Evolutionary conservation across 64 coral and sea anemone species (phyloP), one percentile per base, ranked within the genome.

Genomic region (Actinia tenebrosa): DNA sequence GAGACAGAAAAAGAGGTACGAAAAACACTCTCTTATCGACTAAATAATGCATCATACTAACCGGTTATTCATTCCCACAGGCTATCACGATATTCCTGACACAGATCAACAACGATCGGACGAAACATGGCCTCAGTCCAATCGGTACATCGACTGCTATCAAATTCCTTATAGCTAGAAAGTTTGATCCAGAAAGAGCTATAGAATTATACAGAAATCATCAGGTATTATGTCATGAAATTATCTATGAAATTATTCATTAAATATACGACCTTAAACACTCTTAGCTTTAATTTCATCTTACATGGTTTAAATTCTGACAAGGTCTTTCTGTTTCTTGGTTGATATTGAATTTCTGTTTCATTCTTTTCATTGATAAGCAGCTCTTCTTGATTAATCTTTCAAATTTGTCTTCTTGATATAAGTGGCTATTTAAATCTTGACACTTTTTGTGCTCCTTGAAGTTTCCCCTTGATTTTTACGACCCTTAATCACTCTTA

Each of bases 151-250:
- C 90, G 3, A 92, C 78, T 44, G 90, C 90, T 20, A 72, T 87
- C 44, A 75, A 87, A 60, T 92, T 92, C 44, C 45, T 92, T 1
- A 83, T 84, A 56, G 90, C 90, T 19, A 56, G 86, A 23, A 92
- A 92, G 78, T 92, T 92, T 82, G 80, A 92, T 77, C 17, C 64
- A 16, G 85, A 92, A 71, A 68, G 85, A 87, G 90, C 90, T 1
- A 53, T 92, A n/a, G 68, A 54, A n/a, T 56, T 92, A 20, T 92
- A 92, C 37, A 82, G 45, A 84, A 86, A 77, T 9, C 84, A 92
- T 60, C 86, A 87, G 90, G 90, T 92, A 53, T 75, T 14, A 7
- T 42, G 26, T 26, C 42, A 37, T 60, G 3, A 72, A n/a, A n/a
- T 72, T 26, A 37, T 11, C 42, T 0, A 16, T 42, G 69, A 14